Base-by-base conservation (phyloP, 2,888 invertebrate species). In the Diplazon laetatorius region DNA sequence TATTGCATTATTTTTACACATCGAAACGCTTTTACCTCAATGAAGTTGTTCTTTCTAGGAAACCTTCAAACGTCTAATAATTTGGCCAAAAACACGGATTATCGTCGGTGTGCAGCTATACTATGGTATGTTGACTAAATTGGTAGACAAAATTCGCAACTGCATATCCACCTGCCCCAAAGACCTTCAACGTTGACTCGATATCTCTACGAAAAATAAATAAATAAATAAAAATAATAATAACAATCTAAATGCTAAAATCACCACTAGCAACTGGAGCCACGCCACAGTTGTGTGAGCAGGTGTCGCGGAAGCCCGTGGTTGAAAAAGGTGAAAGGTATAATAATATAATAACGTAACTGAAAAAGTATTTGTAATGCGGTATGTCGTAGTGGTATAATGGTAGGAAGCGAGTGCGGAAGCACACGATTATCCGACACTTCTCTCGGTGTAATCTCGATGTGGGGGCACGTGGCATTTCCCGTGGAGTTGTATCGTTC, bases 381-480 rank as follows among this genome's bases (percentile, higher is more conserved):
- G 70, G 70, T 60, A 30, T 62, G 78, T 78, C 74, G 74, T 66
- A 70, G 78, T 74, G 65, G 74, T 66, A 78, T 78, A 78, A 78
- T 78, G 70, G 65, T 77, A 22, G 69, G 48, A 37, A 48, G 14
- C 25, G 42, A 80, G 80, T 81, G 76, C 80, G 74, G 82, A 83
- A 81, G 55, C 55, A 66, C 66, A 18, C 66, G 66, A 42, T 42
- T 55, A 18, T 59, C 37, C 52, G 39, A 50, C 50, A 48, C 39
- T 52, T 52, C 50, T n/a, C 20, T 25, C 30, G 30, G 30, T 55
- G 14, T 30, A 6, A 30, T 6, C 25, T 52, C 48, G 44, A 57
- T 83, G 70, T 80, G 59, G 63, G 75, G 85, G 86, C 88, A 88
- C 87, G 87, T 88, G 89, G 85, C 84, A 86, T 85, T 89, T 89